phyloP scores from a whole-genome alignment of 1,140 invertebrate genomes.

The Cyclina sinensis region DNA sequence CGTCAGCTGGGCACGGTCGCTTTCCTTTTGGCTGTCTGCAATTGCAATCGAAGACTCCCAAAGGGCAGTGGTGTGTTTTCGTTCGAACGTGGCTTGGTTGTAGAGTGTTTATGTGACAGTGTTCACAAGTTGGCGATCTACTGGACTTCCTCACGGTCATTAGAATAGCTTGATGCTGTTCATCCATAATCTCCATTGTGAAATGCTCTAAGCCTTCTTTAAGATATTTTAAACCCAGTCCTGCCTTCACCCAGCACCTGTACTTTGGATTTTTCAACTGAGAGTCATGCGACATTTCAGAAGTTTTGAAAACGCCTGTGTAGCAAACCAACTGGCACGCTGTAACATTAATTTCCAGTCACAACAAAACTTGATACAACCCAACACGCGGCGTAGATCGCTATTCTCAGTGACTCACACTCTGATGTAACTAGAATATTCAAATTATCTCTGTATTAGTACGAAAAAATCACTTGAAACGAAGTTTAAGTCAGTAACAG shows the following conservation, averaged over 20 bases:
- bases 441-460: too few species aligned
- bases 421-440: too few species aligned
- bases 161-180: slow-evolving; percentile 1
- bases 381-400: too few species aligned
- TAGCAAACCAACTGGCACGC: neutral
- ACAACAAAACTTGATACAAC: too few species aligned
- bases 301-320: neutral
- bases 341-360: too few species aligned
- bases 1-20: neutral
- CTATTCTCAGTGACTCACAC: too few species aligned
- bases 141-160: neutral
- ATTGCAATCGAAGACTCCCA: slow-evolving; percentile 2
- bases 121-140: neutral
- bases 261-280: neutral
- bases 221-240: neutral
- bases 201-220: neutral
- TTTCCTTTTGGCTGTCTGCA: slow-evolving; percentile 7
- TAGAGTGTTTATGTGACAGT: neutral
- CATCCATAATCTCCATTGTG: neutral
- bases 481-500: too few species aligned
- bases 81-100: neutral
- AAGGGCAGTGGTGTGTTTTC: neutral
- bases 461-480: too few species aligned
- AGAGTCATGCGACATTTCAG: neutral
- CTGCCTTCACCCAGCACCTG: neutral